These are phyloP conservation scores for Rhopalosiphum maidis DNA, from an alignment of 1,140 invertebrate species.

Conservation along the genomic window DNA sequence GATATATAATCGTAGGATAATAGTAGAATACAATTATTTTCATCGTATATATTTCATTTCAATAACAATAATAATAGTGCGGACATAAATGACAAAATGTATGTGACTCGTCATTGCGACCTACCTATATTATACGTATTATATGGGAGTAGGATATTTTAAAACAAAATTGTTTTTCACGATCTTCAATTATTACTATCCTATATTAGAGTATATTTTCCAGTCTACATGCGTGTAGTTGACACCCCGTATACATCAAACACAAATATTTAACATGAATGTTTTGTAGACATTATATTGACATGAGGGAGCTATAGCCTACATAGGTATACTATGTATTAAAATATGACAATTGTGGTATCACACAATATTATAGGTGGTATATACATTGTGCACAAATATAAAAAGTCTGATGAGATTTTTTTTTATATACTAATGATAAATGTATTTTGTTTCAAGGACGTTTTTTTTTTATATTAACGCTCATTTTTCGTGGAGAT, in stretches of 20 bases:
- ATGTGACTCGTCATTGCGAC: neutral
- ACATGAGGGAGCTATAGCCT: neutral
- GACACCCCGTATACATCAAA: neutral
- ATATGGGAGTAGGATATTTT: neutral
- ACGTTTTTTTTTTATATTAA: neutral
- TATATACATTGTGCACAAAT: neutral
- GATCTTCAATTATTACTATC: constrained; percentile 25
- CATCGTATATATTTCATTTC: neutral
- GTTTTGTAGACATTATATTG: constrained; percentile 7
- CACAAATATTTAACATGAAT: constrained; percentile 17
- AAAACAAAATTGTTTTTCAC: constrained; percentile 24
- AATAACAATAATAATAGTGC: neutral
- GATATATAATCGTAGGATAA: neutral
- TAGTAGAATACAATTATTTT: constrained; percentile 25
- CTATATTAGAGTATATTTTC: neutral
- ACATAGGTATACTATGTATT: neutral
- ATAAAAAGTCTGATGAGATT: neutral
- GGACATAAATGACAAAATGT: neutral
- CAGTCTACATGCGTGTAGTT: neutral
- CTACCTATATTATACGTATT: neutral
- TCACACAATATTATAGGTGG: neutral
- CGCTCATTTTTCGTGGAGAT: neutral
- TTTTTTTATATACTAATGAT: neutral
- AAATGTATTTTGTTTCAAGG: neutral
- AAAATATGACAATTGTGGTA: neutral